Evolutionary conservation across 2,888 invertebrate genomes (phyloP), one percentile per base, ranked within the genome.

Genomic region (Acanthopleura granulata): DNA sequence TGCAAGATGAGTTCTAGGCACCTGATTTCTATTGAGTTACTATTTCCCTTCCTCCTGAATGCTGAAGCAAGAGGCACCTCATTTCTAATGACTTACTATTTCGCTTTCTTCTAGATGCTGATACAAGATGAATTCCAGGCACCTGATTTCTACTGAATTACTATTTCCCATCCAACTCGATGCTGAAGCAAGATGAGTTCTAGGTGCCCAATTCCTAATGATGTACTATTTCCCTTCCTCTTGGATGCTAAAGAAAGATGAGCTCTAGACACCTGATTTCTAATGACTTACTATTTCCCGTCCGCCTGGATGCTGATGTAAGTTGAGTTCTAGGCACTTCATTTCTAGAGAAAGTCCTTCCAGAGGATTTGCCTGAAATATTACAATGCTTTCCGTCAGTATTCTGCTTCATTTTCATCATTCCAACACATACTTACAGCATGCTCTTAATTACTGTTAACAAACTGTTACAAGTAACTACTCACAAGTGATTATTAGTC

Each of bases 271-370:
- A 78, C 6, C 57, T 22, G 25, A 78, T 72, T 40, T 69, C 18
- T 49, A 78, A 40, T 40, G n/a, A 74, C 73, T 76, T 72, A 78
- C 78, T 30, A 66, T 74, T 72, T 77, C 75, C 61, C 76, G 74
- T 27, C 78, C 78, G 12, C 69, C 49, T 16, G 78, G 78, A 62
- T 78, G 78, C 61, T 75, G 74, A 51, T 78, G 78, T 22, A 62
- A 62, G 62, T 72, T 66, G n/a, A 50, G 27, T 49, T 74, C 74
- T 29, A 50, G 27, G 49, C 78, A 78, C 11, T 40, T 27, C 40
- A 78, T 72, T 49, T 71, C n/a, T 49, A 78, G 15, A 6, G 66
- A 66, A 3, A 66, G 29, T 27, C 66, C 66, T 27, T 66, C 66
- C 29, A 66, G 25, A 27, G 66, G 66, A 27, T 66, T 66, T 6